Percentiles rank a stretch among this genome's conserved stretches.
phyloP scores from a whole-genome alignment of 2,797 vertebrate species.

The Myiotriccus ornatus region DNA sequence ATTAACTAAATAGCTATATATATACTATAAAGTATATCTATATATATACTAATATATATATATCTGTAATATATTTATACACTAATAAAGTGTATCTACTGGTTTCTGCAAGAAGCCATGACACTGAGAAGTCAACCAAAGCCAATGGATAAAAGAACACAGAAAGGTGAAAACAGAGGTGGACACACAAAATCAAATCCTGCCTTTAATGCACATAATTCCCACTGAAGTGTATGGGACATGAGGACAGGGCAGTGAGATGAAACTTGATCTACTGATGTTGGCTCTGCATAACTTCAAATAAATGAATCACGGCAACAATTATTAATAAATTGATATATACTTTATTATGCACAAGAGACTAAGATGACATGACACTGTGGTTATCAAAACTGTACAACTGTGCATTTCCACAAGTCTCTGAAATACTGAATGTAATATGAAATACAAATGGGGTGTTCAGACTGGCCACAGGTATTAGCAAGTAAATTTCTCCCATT shows the following conservation, averaged over 20 bases:
- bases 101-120: background rate
- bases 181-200: background rate
- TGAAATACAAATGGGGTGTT: slow-evolving; percentile 66
- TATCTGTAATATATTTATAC: no score
- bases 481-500: slow-evolving; percentile 49
- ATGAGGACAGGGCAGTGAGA: background rate
- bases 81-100: background rate
- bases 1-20: background rate
- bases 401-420: slow-evolving; percentile 68
- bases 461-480: slow-evolving; percentile 77
- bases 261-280: background rate
- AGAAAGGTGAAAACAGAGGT: background rate
- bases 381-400: slow-evolving; percentile 81
- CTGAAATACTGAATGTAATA: slow-evolving; percentile 65
- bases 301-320: slow-evolving; percentile 14
- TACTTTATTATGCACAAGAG: slow-evolving; percentile 82
- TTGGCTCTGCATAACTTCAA: background rate
- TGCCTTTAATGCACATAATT: background rate
- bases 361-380: slow-evolving; percentile 73
- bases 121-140: background rate
- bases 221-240: background rate
- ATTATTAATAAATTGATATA: slow-evolving; percentile 73
- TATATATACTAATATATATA: no score
- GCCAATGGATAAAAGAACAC: background rate
- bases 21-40: no score